Conservation (phyloP, 2,888 invertebrate species). For the Pollenia amentaria region DNA sequence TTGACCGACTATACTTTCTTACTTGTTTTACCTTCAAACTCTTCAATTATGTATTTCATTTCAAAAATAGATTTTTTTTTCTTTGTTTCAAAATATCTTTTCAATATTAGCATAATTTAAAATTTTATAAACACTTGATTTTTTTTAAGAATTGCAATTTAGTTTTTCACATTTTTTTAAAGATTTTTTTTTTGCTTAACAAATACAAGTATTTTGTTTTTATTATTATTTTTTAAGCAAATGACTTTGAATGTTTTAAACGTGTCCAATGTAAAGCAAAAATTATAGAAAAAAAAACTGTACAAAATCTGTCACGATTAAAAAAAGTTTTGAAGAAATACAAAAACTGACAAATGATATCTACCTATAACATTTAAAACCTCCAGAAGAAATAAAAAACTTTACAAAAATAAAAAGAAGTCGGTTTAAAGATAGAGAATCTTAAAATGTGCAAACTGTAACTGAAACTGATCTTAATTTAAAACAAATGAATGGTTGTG, state of each 20-base stretch:
- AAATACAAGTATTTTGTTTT: conserved; percentile 27
- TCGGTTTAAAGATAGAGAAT: conserved; percentile 60
- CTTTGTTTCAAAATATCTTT: conserved; percentile 45
- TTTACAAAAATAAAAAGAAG: conserved; percentile 9
- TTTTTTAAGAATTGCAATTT: conserved; percentile 30
- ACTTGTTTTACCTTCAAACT: conserved; percentile 16
- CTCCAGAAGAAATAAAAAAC: background rate
- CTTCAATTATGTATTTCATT: background rate
- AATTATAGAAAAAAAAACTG: conserved; percentile 3
- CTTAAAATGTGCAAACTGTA: conserved; percentile 48
- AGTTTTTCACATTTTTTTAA: background rate
- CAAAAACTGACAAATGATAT: conserved; percentile 37
- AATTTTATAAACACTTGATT: conserved; percentile 50
- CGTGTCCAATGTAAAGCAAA: conserved; percentile 67
- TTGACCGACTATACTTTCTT: background rate
- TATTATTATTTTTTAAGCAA: conserved; percentile 40
- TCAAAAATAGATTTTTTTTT: background rate
- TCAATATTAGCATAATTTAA: conserved; percentile 55
- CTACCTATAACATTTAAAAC: conserved; percentile 61
- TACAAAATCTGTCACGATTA: conserved; percentile 68
- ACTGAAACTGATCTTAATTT: conserved; percentile 65
- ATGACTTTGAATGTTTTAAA: conserved; percentile 72
- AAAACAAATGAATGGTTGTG: conserved; percentile 51
- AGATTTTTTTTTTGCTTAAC: background rate
- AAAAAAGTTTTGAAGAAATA: conserved; percentile 50